phyloP scores from a whole-genome alignment of 2,113 vertebrate genomes.

The Prolemur simus region DNA sequence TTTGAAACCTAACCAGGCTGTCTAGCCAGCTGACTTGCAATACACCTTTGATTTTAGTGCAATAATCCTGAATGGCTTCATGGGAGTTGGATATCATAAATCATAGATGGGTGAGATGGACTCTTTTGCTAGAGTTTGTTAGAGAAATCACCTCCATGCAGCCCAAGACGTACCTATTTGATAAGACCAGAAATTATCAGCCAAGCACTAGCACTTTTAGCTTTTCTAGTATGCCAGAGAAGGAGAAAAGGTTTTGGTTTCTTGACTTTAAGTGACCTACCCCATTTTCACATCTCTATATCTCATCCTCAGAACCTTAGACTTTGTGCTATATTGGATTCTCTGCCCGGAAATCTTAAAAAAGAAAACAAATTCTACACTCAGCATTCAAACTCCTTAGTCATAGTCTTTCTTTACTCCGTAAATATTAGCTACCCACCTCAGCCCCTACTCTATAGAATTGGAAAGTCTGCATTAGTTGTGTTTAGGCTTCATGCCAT shows the following conservation, averaged over 20 bases:
- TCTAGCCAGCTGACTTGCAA: not conserved
- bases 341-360: not conserved
- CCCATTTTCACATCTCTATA: not conserved
- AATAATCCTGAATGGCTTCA: not conserved
- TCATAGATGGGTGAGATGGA: no score
- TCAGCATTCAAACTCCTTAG: not conserved
- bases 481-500: not conserved
- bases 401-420: not conserved
- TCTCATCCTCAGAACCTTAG: not conserved
- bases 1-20: not conserved
- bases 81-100: not conserved
- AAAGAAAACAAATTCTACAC: not conserved
- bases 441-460: not conserved
- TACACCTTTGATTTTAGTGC: not conserved
- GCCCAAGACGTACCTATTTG: not conserved
- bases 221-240: not conserved
- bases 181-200: not conserved
- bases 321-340: not conserved
- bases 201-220: not conserved
- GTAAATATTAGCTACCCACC: not conserved
- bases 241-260: not conserved
- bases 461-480: no score
- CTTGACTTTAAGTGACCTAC: not conserved
- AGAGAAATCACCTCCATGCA: not conserved
- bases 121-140: not conserved